These are phyloP conservation scores for Eubucco bourcierii DNA, from an alignment of 2,113 vertebrate genomes.

Conservation along the genomic window DNA sequence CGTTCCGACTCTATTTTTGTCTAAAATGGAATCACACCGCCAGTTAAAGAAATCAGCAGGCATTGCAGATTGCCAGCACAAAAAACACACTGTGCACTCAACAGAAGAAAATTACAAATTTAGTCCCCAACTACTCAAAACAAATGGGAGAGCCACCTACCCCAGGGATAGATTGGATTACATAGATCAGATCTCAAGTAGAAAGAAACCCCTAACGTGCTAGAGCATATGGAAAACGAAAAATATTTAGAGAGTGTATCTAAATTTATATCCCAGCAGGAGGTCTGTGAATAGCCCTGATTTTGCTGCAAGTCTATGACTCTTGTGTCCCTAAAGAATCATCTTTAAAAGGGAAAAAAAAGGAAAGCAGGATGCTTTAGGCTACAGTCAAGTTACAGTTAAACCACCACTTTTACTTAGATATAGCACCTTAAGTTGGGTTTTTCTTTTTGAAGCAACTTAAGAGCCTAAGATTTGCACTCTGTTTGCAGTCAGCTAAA, in stretches of 20 bases:
- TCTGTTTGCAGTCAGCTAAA: background rate
- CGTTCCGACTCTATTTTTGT: slow-evolving; percentile 88
- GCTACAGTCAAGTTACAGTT: background rate
- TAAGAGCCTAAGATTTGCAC: background rate
- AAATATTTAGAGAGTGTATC: slow-evolving; percentile 42
- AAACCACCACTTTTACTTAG: background rate
- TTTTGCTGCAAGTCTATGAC: slow-evolving; percentile 9
- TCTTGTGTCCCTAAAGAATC: background rate
- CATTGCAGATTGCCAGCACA: slow-evolving; percentile 34
- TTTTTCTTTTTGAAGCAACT: background rate
- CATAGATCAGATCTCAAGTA: background rate
- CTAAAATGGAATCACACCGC: slow-evolving; percentile 75
- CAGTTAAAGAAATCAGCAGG: slow-evolving; percentile 66
- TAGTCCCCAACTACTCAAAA: slow-evolving; percentile 38
- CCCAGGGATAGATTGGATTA: slow-evolving; percentile 16
- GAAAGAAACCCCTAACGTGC: background rate
- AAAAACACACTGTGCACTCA: slow-evolving; percentile 48
- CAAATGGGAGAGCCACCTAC: slow-evolving; percentile 49
- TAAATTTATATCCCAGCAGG: slow-evolving; percentile 26
- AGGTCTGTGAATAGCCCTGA: slow-evolving; percentile 9
- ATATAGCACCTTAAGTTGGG: background rate
- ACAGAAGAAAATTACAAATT: slow-evolving; percentile 37
- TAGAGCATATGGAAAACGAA: background rate
- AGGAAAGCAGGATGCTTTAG: background rate
- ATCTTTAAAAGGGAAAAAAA: background rate